Evolutionary conservation across 2,797 vertebrate species (phyloP), one percentile per base, ranked within the genome.

Genomic region (Centroberyx gerrardi): DNA sequence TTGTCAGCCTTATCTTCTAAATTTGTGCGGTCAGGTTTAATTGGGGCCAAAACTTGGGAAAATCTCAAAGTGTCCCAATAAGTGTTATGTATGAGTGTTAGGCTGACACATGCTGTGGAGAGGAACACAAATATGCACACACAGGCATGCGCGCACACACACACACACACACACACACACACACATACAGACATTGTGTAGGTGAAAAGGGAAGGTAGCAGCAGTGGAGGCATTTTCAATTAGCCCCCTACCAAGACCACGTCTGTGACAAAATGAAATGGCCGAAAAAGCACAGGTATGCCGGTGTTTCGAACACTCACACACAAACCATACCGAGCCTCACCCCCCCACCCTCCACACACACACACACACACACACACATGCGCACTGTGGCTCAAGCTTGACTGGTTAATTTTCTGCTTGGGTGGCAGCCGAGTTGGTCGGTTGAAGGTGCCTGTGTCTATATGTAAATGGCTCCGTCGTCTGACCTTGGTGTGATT

Each of bases 231-330:
- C 62, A 78, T 87, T 92, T 93, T 90, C 83, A 92, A 94, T 90
- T 90, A 91, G 76, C 90, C 92, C 85, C 89, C 91, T 88, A 76
- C 92, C 67, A 93, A 74, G 90, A 86, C 48, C 84, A 83, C 90
- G 82, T 92, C 91, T 93, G 92, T 91, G 89, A 86, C 77, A 64
- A 72, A 89, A 81, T 64, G 53, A 87, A 84, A 88, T 51, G 59
- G 86, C 68, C 18, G 31, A 87, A 76, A 74, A 78, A 83, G 62
- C 68, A 79, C 76, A 91, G 88, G 87, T 87, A 88, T 76, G 68
- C 56, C 73, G 22, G 64, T 66, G 48, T 44, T 75, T 55, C 12
- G 48, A 14, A 55, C n/a, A 27, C 58, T 49, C 64, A 48, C 72
- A 79, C 53, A 63, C 64, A 82, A 65, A 82, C 42, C 51, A n/a